A percentile compares a stretch with the other conserved stretches of the same genome.
These are phyloP conservation scores for Tetrapedia diversipes DNA, from an alignment of 2,888 invertebrate species.

Conservation along the genomic window DNA sequence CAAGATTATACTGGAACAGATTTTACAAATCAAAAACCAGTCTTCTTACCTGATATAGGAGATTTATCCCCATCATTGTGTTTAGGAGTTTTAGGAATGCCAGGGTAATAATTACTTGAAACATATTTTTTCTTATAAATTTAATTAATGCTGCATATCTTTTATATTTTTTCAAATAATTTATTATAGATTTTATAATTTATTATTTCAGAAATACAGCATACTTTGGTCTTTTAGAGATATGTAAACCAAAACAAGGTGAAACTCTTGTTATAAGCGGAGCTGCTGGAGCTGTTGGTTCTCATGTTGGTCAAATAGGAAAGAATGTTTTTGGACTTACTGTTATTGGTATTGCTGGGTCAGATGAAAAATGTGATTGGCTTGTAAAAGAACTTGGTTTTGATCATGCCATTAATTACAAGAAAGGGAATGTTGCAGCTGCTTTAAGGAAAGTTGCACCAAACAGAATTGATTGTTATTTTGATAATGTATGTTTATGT, in stretches of 20 bases:
- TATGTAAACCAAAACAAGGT: constrained; percentile 88
- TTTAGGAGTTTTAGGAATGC: constrained; percentile 89
- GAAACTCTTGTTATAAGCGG: constrained; percentile 90
- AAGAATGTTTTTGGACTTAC: constrained; percentile 87
- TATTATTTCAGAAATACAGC: constrained; percentile 86
- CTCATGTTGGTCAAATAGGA: constrained; percentile 90
- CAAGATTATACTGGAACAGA: not conserved
- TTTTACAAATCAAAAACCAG: constrained; percentile 63
- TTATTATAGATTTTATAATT: not conserved
- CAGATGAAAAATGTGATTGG: constrained; percentile 89
- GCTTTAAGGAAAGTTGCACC: constrained; percentile 87
- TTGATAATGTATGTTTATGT: constrained; percentile 87
- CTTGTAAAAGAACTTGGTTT: constrained; percentile 87
- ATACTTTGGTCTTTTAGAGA: constrained; percentile 89
- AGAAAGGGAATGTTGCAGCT: constrained; percentile 84
- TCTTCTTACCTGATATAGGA: constrained; percentile 85
- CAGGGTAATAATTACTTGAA: constrained; percentile 84
- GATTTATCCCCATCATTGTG: constrained; percentile 86
- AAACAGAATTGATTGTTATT: constrained; percentile 90
- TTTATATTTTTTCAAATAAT: not conserved
- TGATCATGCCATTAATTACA: constrained; percentile 89
- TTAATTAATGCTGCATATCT: not conserved
- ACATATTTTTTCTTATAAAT: not conserved
- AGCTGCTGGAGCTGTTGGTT: constrained; percentile 92
- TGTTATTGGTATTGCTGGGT: constrained; percentile 89